phyloP scores from a whole-genome alignment of 1,140 invertebrate genomes.

The Penaeus vannamei region DNA sequence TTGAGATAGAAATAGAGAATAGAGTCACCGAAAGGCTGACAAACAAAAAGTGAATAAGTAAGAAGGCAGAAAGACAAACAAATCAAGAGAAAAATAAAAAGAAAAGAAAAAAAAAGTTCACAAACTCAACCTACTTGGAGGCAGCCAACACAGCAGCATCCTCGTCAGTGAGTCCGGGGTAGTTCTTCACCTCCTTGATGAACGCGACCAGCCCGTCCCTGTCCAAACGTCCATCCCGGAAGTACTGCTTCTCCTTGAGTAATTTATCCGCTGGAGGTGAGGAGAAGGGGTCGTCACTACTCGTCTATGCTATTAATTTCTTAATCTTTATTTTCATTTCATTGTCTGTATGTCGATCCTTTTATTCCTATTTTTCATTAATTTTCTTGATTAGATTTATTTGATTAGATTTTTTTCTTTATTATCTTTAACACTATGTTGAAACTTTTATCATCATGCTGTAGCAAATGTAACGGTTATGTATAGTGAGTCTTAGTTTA shows the following conservation, averaged over 20 bases:
- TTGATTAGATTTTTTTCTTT: no score
- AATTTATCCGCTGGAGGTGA: constrained; percentile 71
- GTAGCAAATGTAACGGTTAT: no score
- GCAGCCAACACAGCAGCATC: constrained; percentile 78
- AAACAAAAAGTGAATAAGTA: no score
- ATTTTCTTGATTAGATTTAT: no score
- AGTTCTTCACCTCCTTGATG: constrained; percentile 76
- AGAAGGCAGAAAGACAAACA: neutral
- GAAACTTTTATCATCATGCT: no score
- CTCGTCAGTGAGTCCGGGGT: constrained; percentile 76
- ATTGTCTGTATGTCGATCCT: no score
- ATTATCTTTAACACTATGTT: no score
- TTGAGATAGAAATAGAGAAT: no score
- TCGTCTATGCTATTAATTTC: constrained; percentile 18
- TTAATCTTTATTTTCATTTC: no score
- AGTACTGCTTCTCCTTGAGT: constrained; percentile 71
- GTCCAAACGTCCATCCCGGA: constrained; percentile 73
- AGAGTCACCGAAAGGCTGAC: no score
- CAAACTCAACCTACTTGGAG: constrained; percentile 72
- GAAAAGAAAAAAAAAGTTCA: constrained; percentile 10
- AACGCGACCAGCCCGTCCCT: constrained; percentile 74
- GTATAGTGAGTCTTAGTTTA: no score
- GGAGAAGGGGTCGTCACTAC: constrained; percentile 44
- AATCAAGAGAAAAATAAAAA: neutral
- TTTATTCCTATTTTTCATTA: no score